Evolutionary conservation across 1,140 invertebrate species (phyloP).

Genomic region (Plectus sambesii): DNA sequence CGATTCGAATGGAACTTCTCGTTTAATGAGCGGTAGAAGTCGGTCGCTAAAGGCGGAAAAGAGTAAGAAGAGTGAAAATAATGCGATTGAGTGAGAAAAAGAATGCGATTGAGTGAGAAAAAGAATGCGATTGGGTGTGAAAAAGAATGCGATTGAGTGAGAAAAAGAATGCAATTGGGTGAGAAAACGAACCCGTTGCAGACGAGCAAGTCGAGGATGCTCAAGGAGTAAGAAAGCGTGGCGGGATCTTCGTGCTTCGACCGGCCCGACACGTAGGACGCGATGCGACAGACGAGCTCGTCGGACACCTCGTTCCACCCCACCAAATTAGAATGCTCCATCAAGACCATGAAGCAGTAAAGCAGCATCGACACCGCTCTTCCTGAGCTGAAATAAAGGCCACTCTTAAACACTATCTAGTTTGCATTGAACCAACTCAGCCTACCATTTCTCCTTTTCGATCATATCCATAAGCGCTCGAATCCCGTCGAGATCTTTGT

Average conservation of each 20-base stretch:
- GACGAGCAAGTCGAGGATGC: slow-evolving; percentile 25
- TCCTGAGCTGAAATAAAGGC: slow-evolving; percentile 8
- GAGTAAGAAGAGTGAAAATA: too few relatives aligned
- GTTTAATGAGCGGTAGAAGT: slow-evolving; percentile 15
- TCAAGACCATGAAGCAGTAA: slow-evolving; percentile 16
- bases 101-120: neutral
- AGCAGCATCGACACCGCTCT: slow-evolving; percentile 14
- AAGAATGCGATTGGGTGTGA: slow-evolving; percentile 12
- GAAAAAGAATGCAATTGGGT: slow-evolving; percentile 12
- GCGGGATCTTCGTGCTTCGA: slow-evolving; percentile 33
- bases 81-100: slow-evolving; percentile 10
- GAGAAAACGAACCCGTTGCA: neutral
- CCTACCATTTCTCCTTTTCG: slow-evolving; percentile 19
- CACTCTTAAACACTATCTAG: slow-evolving; percentile 11
- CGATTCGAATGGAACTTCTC: slow-evolving; percentile 25
- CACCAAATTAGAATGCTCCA: slow-evolving; percentile 18
- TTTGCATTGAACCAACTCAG: slow-evolving; percentile 21
- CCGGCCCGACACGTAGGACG: slow-evolving; percentile 22
- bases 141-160: neutral
- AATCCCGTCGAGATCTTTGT: slow-evolving; percentile 15
- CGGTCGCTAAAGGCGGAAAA: slow-evolving; percentile 17
- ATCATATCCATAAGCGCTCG: slow-evolving; percentile 16
- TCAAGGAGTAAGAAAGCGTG: slow-evolving; percentile 23
- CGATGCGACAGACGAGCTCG: slow-evolving; percentile 25
- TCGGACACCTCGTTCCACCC: slow-evolving; percentile 20